Conservation (phyloP, 2,888 invertebrate genomes). For the Cantharis flavilabris region DNA sequence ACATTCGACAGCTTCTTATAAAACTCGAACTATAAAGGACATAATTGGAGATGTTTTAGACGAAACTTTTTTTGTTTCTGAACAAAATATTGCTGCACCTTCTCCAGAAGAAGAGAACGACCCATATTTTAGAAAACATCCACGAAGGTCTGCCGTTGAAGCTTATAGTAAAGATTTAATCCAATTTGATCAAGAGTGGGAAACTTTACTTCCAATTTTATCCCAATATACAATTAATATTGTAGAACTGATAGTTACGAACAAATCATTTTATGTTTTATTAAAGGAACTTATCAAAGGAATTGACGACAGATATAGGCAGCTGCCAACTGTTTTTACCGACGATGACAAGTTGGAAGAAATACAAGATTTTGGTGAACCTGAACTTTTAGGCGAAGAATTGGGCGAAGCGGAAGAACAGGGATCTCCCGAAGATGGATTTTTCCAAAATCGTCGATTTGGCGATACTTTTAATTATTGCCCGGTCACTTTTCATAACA, state of each 20-base stretch:
- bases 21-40: slow-evolving; percentile 26
- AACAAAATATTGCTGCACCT: slow-evolving; percentile 6
- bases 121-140: slow-evolving; percentile 13
- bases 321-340: slow-evolving; percentile 54
- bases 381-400: slow-evolving; percentile 51
- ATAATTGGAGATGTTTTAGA: slow-evolving; percentile 33
- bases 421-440: slow-evolving; percentile 32
- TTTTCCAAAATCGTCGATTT: slow-evolving; percentile 50
- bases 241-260: slow-evolving; percentile 41
- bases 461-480: slow-evolving; percentile 67
- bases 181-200: slow-evolving; percentile 36
- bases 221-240: slow-evolving; percentile 33
- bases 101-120: slow-evolving; percentile 5
- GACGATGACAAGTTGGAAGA: slow-evolving; percentile 59
- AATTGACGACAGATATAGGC: slow-evolving; percentile 51
- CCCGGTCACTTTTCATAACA: slow-evolving; percentile 62
- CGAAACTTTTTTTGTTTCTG: neutral
- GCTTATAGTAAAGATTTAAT: slow-evolving; percentile 9
- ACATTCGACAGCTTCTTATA: slow-evolving; percentile 30
- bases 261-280: slow-evolving; percentile 43
- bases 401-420: slow-evolving; percentile 43
- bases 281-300: slow-evolving; percentile 43
- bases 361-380: slow-evolving; percentile 54
- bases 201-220: slow-evolving; percentile 39
- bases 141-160: neutral